phyloP scores from a whole-genome alignment of 2,888 invertebrate genomes.

The Anagyrus pseudococci region DNA sequence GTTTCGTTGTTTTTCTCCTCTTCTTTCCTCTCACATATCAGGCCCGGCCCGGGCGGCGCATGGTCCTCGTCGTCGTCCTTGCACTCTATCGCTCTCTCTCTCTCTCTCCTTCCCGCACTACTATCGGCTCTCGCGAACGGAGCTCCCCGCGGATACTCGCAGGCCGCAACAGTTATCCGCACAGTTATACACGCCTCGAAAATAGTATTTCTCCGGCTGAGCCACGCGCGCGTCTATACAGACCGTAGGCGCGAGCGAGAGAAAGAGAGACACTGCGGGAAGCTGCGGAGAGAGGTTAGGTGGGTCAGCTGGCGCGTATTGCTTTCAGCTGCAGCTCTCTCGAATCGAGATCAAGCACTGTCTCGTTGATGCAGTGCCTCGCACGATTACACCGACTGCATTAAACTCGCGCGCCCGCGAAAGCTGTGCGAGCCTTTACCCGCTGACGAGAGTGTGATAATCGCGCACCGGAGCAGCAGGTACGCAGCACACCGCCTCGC shows the following conservation, averaged over 20 bases:
- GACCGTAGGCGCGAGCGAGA: not conserved
- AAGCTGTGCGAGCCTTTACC: no score
- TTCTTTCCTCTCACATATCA: slow-evolving; percentile 41
- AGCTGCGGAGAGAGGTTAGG: not conserved
- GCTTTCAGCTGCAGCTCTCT: no score
- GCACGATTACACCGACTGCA: no score
- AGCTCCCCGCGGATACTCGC: not conserved
- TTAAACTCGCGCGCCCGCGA: no score
- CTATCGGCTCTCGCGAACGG: not conserved
- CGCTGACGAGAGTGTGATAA: no score
- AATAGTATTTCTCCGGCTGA: not conserved
- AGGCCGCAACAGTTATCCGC: not conserved
- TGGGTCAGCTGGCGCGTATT: no score
- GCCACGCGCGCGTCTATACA: not conserved
- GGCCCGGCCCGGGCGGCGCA: slow-evolving; percentile 24
- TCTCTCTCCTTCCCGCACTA: not conserved
- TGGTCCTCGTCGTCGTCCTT: slow-evolving; percentile 29
- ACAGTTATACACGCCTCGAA: not conserved
- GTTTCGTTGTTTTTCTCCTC: slow-evolving; percentile 24
- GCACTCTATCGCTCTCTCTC: no score
- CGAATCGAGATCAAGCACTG: not conserved
- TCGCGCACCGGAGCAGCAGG: not conserved
- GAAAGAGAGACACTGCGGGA: not conserved
- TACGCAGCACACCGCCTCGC: not conserved
- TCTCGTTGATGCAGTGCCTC: not conserved